Evolutionary conservation across 2,797 vertebrate species (phyloP).

Genomic region (Myripristis jacobus): DNA sequence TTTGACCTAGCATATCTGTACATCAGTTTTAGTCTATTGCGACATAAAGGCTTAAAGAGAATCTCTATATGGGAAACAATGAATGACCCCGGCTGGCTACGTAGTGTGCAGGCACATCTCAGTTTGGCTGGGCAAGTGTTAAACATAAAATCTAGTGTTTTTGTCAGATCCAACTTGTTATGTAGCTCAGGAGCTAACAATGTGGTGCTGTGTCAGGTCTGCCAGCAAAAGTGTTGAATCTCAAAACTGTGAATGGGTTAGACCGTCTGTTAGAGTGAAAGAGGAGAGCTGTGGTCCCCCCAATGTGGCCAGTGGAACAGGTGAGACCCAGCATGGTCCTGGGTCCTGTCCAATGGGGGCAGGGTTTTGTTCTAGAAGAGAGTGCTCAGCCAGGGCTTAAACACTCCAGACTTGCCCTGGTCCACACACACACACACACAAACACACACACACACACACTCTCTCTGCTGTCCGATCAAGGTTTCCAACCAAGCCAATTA

Average conservation of each 20-base stretch:
- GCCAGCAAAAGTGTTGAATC: conserved; percentile 54
- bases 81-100: not conserved
- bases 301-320: conserved; percentile 59
- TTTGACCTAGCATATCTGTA: not conserved
- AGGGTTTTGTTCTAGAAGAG: conserved; percentile 49
- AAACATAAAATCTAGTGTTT: conserved; percentile 10
- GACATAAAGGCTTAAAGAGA: not conserved
- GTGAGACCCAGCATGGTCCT: conserved; percentile 69
- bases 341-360: conserved; percentile 61
- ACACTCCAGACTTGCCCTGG: conserved; percentile 53
- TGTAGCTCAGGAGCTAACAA: conserved; percentile 27
- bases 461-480: conserved; percentile 18
- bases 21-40: not conserved
- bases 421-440: not conserved
- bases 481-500: conserved; percentile 33
- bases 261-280: conserved; percentile 50
- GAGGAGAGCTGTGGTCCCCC: conserved; percentile 23
- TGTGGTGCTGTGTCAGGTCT: conserved; percentile 30
- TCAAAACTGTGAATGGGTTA: conserved; percentile 66
- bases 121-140: not conserved
- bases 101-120: not conserved
- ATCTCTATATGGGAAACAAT: not conserved
- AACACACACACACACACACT: not conserved
- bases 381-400: conserved; percentile 52
- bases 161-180: not conserved